Conservation (phyloP, 2,113 vertebrate genomes). For the Labeo catla region DNA sequence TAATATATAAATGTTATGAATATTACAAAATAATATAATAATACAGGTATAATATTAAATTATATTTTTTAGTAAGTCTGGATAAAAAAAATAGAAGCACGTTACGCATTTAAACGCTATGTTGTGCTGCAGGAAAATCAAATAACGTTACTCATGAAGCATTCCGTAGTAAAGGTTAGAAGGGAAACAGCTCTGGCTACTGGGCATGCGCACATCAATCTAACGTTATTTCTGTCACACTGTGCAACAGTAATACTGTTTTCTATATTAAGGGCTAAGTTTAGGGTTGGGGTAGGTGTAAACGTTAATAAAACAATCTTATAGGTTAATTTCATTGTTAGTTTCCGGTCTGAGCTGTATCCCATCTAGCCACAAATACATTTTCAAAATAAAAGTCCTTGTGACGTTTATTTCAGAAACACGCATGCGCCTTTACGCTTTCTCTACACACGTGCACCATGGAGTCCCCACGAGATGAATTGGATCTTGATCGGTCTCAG, state of each 20-base stretch:
- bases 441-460: slow-evolving; percentile 44
- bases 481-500: slow-evolving; percentile 18
- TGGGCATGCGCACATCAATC: too few relatives aligned
- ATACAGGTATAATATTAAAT: neutral
- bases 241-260: too few relatives aligned
- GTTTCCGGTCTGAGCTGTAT: too few relatives aligned
- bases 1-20: neutral
- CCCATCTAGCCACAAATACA: neutral
- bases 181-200: too few relatives aligned
- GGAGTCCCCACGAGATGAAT: slow-evolving; percentile 14
- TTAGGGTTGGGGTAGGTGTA: too few relatives aligned
- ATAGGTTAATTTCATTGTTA: too few relatives aligned
- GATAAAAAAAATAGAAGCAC: neutral
- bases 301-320: too few relatives aligned
- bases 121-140: neutral
- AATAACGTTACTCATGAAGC: neutral
- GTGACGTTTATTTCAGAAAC: neutral
- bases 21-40: neutral
- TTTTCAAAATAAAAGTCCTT: slow-evolving; percentile 15
- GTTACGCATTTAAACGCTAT: neutral
- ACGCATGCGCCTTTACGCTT: slow-evolving; percentile 14
- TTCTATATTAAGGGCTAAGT: too few relatives aligned
- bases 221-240: too few relatives aligned
- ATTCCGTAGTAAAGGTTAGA: too few relatives aligned
- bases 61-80: neutral